Evolutionary conservation across 2,888 invertebrate genomes (phyloP).

Genomic region (Heliconius erato): DNA sequence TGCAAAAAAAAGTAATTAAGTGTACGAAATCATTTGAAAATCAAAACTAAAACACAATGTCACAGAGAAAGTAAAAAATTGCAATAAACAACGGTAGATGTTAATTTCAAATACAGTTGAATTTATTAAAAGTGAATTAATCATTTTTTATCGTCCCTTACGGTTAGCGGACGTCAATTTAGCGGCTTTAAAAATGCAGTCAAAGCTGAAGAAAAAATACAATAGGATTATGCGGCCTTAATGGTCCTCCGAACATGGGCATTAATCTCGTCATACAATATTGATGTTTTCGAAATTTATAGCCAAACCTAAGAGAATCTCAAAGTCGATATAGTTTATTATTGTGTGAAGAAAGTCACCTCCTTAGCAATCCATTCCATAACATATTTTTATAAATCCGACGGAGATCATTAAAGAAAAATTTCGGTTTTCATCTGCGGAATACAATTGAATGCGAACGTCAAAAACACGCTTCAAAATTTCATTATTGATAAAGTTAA

Average conservation of each 20-base stretch:
- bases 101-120: slow-evolving; percentile 48
- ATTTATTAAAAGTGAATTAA: slow-evolving; percentile 57
- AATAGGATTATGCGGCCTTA: slow-evolving; percentile 83
- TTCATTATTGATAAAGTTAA: slow-evolving; percentile 65
- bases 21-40: background rate
- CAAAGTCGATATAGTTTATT: slow-evolving; percentile 83
- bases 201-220: slow-evolving; percentile 77
- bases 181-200: slow-evolving; percentile 70
- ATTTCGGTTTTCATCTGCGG: slow-evolving; percentile 72
- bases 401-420: slow-evolving; percentile 78
- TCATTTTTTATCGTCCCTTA: slow-evolving; percentile 62
- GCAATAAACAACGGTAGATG: slow-evolving; percentile 38
- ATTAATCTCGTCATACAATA: slow-evolving; percentile 85
- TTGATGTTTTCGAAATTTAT: slow-evolving; percentile 84
- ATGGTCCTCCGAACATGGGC: slow-evolving; percentile 83
- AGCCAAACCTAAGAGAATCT: slow-evolving; percentile 73
- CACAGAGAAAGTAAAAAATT: background rate
- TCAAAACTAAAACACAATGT: background rate
- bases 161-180: slow-evolving; percentile 70
- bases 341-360: slow-evolving; percentile 84
- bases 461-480: slow-evolving; percentile 80
- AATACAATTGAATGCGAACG: slow-evolving; percentile 84
- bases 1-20: background rate
- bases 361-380: slow-evolving; percentile 66
- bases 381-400: slow-evolving; percentile 80